These are phyloP conservation scores for Ceriagrion tenellum DNA, from an alignment of 2,888 invertebrate genomes.

Conservation along the genomic window DNA sequence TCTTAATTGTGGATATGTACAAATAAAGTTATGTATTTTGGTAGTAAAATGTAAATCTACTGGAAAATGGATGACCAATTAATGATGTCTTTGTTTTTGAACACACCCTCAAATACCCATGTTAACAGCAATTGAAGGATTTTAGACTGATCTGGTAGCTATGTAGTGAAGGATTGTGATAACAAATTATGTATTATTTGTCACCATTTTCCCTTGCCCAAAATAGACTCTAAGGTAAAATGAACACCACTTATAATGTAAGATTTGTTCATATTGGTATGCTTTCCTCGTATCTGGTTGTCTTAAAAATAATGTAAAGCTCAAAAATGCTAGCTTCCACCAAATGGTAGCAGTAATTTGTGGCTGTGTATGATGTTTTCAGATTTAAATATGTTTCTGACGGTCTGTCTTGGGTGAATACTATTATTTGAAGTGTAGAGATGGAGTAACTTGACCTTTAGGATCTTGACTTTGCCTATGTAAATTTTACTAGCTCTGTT, in stretches of 20 bases:
- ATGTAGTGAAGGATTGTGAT: slow-evolving; percentile 59
- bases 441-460: slow-evolving; percentile 22
- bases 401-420: slow-evolving; percentile 57
- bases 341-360: slow-evolving; percentile 66
- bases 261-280: slow-evolving; percentile 62
- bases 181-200: slow-evolving; percentile 50
- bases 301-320: slow-evolving; percentile 47
- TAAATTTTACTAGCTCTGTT: slow-evolving; percentile 59
- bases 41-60: slow-evolving; percentile 60
- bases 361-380: slow-evolving; percentile 60
- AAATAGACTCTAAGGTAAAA: slow-evolving; percentile 57
- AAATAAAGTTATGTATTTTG: slow-evolving; percentile 66
- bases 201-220: slow-evolving; percentile 48
- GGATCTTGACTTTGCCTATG: slow-evolving; percentile 48
- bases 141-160: slow-evolving; percentile 60
- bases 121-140: not conserved
- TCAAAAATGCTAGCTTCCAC: slow-evolving; percentile 64
- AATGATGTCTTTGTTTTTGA: slow-evolving; percentile 46
- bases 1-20: slow-evolving; percentile 62
- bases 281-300: slow-evolving; percentile 62
- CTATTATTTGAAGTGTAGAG: slow-evolving; percentile 53
- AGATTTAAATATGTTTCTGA: slow-evolving; percentile 57
- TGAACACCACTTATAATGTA: slow-evolving; percentile 61
- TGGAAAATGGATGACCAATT: slow-evolving; percentile 48
- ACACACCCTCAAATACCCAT: not conserved